Base-by-base conservation (phyloP, 2,797 vertebrate genomes). In the Loris lydekkerianus region DNA sequence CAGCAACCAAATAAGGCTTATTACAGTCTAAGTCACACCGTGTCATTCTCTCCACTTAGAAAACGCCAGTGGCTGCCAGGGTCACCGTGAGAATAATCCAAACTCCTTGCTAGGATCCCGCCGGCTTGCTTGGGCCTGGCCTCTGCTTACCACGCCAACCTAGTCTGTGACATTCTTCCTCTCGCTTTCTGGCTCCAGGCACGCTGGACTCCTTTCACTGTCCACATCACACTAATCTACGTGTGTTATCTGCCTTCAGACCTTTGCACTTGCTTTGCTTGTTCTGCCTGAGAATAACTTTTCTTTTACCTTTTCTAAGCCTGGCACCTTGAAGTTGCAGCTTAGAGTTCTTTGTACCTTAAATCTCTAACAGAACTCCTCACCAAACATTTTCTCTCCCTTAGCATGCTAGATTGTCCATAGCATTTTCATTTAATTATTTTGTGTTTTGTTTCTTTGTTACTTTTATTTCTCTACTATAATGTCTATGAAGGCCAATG, bases 401-500 rank as follows among this genome's bases (percentile, higher is more conserved):
- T 85, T 73, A 83, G 58, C 15, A 77, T 87, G 29, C 10, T 77
- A 75, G 31, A 78, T 56, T 78, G 6, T 56, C 7, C 3, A 58
- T 0, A 80, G 34, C 10, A 75, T 46, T 78, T 85, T 49, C 15
- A 86, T 78, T 78, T 83, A 80, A 58, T 86, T 83, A 63, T 69
- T 87, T 90, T 84, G 7, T 69, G 49, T 29, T 84, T 85, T 81
- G 21, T 73, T 56, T 65, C 72, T 93, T 85, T 95, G 6, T 49
- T 91, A 84, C 29, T 80, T 91, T 82, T 53, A 43, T 81, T 67
- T 82, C 20, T 95, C 14, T 89, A 10, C 61, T 37, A 0, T 89
- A 72, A 87, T 69, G 17, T 70, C 73, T 61, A 43, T 6, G 18
- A 92, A 10, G 17, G 11, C 4, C 23, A 37, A 17, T 56, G 40